Percentiles rank a stretch among this genome's conserved stretches.
Conservation (phyloP, 2,113 vertebrate genomes). For the Nibea coibor region DNA sequence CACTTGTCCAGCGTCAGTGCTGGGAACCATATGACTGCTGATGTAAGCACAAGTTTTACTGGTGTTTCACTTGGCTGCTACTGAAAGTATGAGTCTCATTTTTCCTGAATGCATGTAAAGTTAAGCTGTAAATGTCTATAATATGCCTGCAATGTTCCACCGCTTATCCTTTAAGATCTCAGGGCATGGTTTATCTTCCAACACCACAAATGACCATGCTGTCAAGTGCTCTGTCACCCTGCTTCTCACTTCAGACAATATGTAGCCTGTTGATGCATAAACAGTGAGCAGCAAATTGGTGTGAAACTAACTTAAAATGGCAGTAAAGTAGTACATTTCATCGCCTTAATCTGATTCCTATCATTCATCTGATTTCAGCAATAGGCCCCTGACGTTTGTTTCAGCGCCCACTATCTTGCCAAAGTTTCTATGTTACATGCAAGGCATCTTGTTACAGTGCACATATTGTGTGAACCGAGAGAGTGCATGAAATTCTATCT, state of each 20-base stretch:
- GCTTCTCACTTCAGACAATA: neutral
- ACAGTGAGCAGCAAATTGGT: neutral
- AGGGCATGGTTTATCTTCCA: neutral
- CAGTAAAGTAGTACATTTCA: neutral
- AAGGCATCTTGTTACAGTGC: constrained; percentile 55
- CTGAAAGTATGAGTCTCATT: neutral
- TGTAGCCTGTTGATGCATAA: neutral
- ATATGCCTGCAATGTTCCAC: neutral
- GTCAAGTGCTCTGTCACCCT: neutral
- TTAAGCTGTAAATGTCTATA: neutral
- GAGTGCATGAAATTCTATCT: constrained; percentile 51
- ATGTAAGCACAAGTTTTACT: neutral
- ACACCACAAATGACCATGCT: neutral
- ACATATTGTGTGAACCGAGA: constrained; percentile 38
- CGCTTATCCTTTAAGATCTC: neutral
- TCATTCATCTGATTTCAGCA: constrained; percentile 9
- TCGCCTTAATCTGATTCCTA: constrained; percentile 1
- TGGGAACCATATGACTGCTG: neutral
- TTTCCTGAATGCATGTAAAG: neutral
- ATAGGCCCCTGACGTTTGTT: neutral
- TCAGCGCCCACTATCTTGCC: constrained; percentile 15
- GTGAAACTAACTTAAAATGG: neutral
- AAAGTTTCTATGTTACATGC: constrained; percentile 18
- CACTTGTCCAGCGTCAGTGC: neutral
- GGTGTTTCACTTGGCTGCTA: constrained; percentile 4